Conservation (phyloP, 2,888 invertebrate genomes). For the Drosophila melanosoma region DNA sequence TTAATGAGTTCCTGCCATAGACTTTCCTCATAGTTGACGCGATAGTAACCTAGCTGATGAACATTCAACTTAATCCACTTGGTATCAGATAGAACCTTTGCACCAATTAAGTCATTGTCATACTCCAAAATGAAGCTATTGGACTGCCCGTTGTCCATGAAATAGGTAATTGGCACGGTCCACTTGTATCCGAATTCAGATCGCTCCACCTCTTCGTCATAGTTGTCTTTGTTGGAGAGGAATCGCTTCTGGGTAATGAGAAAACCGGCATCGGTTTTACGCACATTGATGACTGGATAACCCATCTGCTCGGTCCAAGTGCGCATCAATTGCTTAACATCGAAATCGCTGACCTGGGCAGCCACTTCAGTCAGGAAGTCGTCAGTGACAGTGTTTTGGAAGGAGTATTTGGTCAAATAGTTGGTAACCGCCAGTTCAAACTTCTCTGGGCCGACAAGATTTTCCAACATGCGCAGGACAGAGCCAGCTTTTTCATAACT, state of each 20-base stretch:
- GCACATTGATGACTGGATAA: conserved; percentile 90
- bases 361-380: conserved; percentile 88
- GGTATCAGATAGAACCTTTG: conserved; percentile 78
- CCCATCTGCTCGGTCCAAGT: conserved; percentile 96
- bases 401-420: conserved; percentile 90
- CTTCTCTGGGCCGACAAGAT: conserved; percentile 88
- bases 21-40: conserved; percentile 90
- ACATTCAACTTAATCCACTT: conserved; percentile 94
- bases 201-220: conserved; percentile 84
- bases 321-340: conserved; percentile 89
- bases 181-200: conserved; percentile 88
- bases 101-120: conserved; percentile 20
- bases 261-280: conserved; percentile 83
- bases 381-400: conserved; percentile 91
- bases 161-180: conserved; percentile 91
- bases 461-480: conserved; percentile 94
- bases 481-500: conserved; percentile 96
- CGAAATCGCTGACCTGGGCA: conserved; percentile 86
- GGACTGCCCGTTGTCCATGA: conserved; percentile 85
- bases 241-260: conserved; percentile 90
- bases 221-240: conserved; percentile 88
- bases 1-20: conserved; percentile 87
- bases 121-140: conserved; percentile 76
- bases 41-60: conserved; percentile 93
- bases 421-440: conserved; percentile 90